Evolutionary conservation across 2,797 vertebrate species (phyloP).

Genomic region (Anguilla pacifica): DNA sequence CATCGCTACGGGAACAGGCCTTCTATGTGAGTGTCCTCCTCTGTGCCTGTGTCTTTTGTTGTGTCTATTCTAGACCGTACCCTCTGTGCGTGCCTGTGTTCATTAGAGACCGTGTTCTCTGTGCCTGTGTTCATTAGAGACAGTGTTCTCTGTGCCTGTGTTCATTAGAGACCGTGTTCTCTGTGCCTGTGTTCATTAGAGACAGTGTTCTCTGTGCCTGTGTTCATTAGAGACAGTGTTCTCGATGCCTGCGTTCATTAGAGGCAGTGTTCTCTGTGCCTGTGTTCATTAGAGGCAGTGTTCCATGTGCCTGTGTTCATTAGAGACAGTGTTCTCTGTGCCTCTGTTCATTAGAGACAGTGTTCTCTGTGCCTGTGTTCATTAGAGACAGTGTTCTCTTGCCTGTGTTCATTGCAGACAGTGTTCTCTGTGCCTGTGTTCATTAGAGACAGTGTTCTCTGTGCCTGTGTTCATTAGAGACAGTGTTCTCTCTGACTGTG

Average conservation of each 20-base stretch:
- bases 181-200: neutral
- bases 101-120: neutral
- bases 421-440: neutral
- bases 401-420: neutral
- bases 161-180: neutral
- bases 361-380: neutral
- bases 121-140: neutral
- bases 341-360: neutral
- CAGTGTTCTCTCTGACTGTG: too few species aligned
- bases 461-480: too few species aligned
- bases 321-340: neutral
- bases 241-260: conserved; percentile 18
- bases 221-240: neutral
- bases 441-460: neutral
- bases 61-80: neutral
- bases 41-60: neutral
- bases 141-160: neutral
- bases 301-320: neutral
- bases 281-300: neutral
- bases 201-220: neutral
- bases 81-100: neutral
- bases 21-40: conserved; percentile 86
- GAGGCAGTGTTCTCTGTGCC: neutral
- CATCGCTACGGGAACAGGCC: conserved; percentile 89
- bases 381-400: neutral